Evolutionary conservation across 2,113 vertebrate genomes (phyloP).

Genomic region (Oxygymnocypris stewartii): DNA sequence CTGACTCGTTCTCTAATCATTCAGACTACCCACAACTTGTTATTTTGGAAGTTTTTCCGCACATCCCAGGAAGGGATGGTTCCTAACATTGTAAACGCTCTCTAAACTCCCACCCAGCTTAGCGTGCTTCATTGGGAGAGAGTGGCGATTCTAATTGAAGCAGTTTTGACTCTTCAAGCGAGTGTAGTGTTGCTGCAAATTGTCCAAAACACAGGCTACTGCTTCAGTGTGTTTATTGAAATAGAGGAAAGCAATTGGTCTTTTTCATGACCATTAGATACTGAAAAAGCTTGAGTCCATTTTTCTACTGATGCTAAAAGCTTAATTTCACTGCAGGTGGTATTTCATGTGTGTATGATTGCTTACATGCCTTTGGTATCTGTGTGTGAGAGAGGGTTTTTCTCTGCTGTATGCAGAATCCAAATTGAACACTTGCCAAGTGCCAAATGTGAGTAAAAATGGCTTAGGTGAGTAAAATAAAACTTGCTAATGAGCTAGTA

Average conservation of each 20-base stretch:
- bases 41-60: conserved; percentile 8
- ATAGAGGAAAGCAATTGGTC: conserved; percentile 23
- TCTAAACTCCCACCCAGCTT: not conserved
- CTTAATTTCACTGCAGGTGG: conserved; percentile 26
- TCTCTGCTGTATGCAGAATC: not conserved
- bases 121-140: not conserved
- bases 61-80: not conserved
- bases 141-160: conserved; percentile 6
- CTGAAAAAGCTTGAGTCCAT: conserved; percentile 31
- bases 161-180: not conserved
- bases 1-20: not conserved
- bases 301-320: conserved; percentile 14
- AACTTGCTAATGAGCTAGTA: conserved; percentile 1
- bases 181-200: conserved; percentile 25
- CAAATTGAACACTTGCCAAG: conserved; percentile 7
- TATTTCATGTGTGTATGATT: conserved; percentile 11
- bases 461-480: conserved; percentile 18
- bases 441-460: conserved; percentile 22
- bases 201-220: not conserved
- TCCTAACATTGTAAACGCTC: not conserved
- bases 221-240: conserved; percentile 27
- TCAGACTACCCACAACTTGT: not conserved
- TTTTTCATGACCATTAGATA: conserved; percentile 33
- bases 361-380: conserved; percentile 7
- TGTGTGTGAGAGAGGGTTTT: not conserved